phyloP scores from a whole-genome alignment of 2,113 vertebrate species.

The Upupa epops region DNA sequence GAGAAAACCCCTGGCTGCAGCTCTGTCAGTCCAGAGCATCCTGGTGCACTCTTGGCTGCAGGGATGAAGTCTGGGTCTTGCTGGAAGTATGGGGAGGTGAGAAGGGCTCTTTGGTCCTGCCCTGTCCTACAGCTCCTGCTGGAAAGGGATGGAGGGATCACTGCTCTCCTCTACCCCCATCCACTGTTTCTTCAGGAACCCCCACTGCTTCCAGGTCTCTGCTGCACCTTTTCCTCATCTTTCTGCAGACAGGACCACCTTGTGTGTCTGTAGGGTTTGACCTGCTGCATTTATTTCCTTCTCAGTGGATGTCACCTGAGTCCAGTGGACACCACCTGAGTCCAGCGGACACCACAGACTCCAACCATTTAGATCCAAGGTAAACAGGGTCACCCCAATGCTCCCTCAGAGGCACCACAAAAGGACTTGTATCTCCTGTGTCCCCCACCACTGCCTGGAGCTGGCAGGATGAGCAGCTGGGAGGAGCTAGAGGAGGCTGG shows the following conservation, averaged over 20 bases:
- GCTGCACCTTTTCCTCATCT: fast-evolving
- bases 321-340: background rate
- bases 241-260: background rate
- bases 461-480: background rate
- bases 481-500: background rate
- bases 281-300: background rate
- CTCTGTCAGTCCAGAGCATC: background rate
- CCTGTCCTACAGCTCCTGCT: background rate
- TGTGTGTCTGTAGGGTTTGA: background rate
- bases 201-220: background rate
- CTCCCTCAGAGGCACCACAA: background rate
- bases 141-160: background rate
- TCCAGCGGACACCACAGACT: background rate
- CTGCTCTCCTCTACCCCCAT: background rate
- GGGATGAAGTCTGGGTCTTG: background rate
- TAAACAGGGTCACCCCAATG: fast-evolving
- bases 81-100: background rate
- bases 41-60: background rate
- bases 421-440: background rate
- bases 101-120: background rate
- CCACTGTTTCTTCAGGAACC: background rate
- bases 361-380: background rate
- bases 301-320: background rate
- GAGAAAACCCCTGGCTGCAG: background rate
- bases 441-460: background rate